Percentiles rank a stretch among this genome's conserved stretches.
Evolutionary conservation across 2,113 vertebrate species (phyloP).

Genomic region (Lathamus discolor): DNA sequence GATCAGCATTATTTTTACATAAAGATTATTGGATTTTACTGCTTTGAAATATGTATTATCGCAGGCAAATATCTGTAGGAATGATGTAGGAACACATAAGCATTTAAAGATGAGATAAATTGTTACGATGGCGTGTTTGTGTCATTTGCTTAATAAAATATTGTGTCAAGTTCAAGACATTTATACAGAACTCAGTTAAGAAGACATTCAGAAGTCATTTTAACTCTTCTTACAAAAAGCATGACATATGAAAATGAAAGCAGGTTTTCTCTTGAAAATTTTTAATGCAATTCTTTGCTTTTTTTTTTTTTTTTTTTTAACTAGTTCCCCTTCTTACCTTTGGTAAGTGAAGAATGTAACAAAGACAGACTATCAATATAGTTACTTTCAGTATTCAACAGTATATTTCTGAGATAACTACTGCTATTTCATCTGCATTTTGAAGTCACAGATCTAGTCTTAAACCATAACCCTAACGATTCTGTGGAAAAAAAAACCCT

Average conservation of each 20-base stretch:
- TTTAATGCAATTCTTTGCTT: not conserved
- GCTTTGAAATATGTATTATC: constrained; percentile 54
- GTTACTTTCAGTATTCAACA: not conserved
- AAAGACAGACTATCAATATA: not conserved
- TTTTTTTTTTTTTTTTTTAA: constrained; percentile 3
- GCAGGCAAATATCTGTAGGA: constrained; percentile 7
- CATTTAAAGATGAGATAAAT: not conserved
- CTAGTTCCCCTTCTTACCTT: not conserved
- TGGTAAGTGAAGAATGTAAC: not conserved
- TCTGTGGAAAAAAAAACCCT: not conserved
- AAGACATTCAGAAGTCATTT: not conserved
- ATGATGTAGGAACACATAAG: not conserved
- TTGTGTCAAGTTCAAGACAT: not conserved
- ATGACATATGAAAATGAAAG: not conserved
- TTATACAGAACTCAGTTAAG: not conserved
- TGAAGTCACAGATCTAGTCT: not conserved
- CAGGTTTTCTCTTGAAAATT: not conserved
- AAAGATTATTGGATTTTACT: constrained; percentile 53
- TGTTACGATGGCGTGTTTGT: not conserved
- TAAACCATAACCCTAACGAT: not conserved
- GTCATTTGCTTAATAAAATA: not conserved
- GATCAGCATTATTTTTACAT: constrained; percentile 35
- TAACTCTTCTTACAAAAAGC: not conserved
- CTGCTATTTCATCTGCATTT: constrained; percentile 10
- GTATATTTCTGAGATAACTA: constrained; percentile 13